Conservation (phyloP, 2,113 vertebrate species). For the Microtus pennsylvanicus region DNA sequence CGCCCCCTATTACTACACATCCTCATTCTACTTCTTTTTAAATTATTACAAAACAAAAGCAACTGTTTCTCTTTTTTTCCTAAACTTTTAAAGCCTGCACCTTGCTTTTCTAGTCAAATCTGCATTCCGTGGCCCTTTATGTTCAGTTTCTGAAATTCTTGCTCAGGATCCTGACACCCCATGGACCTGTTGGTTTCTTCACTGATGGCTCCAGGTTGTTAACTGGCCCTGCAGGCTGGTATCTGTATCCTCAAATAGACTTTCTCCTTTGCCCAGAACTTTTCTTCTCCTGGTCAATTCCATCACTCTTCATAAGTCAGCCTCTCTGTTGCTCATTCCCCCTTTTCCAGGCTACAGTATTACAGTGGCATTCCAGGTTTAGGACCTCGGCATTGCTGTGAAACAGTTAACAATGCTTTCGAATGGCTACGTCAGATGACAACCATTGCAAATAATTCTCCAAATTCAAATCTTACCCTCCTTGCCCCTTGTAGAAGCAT, state of each 20-base stretch:
- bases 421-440: not conserved
- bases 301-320: not conserved
- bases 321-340: rapidly evolving
- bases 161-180: not conserved
- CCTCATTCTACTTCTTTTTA: not conserved
- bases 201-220: not conserved
- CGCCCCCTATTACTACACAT: no score
- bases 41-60: not conserved
- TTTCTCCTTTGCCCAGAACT: not conserved
- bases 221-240: rapidly evolving
- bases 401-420: not conserved
- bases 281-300: not conserved
- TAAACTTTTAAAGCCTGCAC: not conserved
- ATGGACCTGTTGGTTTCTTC: not conserved
- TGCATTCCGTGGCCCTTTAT: not conserved
- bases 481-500: not conserved
- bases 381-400: not conserved
- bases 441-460: not conserved
- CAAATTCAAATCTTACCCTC: not conserved
- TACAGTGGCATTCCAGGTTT: not conserved
- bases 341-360: not conserved
- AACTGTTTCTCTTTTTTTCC: not conserved
- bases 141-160: not conserved
- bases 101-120: not conserved
- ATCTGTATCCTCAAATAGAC: not conserved